Base-by-base conservation (phyloP, 2,888 invertebrate genomes). In the Plemyria rubiginata region DNA sequence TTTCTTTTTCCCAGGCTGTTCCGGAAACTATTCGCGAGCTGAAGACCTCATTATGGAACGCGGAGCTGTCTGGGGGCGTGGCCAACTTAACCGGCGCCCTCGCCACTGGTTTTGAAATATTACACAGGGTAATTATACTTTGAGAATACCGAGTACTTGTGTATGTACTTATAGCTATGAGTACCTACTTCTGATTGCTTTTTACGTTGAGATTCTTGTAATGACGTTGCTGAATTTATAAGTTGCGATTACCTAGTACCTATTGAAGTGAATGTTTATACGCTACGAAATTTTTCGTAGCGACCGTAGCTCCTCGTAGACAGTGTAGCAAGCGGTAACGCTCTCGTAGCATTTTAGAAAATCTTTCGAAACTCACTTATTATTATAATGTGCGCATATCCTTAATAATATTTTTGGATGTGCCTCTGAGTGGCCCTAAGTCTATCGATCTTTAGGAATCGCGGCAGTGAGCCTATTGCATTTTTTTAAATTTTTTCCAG, bases 31-130 rank as follows among this genome's bases (percentile, higher is more conserved):
- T 97, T 61, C 94, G 96, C 67, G 97, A 97, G 81, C 93, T 98
- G 66, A 97, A 96, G 86, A 94, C 95, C 38, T 95, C 96, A 0
- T 87, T 98, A 65, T 95, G 95, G 85, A 94, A 94, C 45, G 94
- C 97, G 11, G 95, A 96, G 71, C 94, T 95, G 75, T 95, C 97
- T 65, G 96, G 97, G 50, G 93, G 94, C 52, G 86, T 86, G 32
- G 98, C 98, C 11, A 98, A 99, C 88, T 96, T 99, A 83, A 97
- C 98, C 0, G 96, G 96, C 7, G 99, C 99, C 0, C 93, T 99
- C n/a, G 96, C 96, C 57, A 95, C 96, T 45, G 99, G 97, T 6
- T 99, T 99, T 83, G 97, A 98, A 87, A 95, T 99, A 67, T 93
- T 99, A 54, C 96, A 96, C 81, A 96, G 96, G 94, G 98, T 97